phyloP scores from a whole-genome alignment of 2,113 vertebrate species.

The Merops nubicus region DNA sequence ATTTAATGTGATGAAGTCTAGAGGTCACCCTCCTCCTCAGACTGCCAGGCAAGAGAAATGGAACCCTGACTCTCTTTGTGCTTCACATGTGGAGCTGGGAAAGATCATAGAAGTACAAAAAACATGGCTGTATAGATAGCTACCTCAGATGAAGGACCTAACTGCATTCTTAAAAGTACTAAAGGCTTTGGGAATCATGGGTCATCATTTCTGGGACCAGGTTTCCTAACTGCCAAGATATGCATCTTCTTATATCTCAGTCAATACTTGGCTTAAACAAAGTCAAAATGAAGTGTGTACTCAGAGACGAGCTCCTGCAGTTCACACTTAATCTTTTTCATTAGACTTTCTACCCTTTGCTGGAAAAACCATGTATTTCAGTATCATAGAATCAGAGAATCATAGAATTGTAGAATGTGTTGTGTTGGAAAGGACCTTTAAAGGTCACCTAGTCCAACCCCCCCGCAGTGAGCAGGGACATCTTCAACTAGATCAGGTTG shows the following conservation, averaged over 20 bases:
- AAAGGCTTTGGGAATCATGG: not conserved
- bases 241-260: not conserved
- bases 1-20: not conserved
- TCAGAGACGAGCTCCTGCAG: not conserved
- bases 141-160: not conserved
- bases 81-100: fast-evolving
- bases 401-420: not conserved
- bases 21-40: not conserved
- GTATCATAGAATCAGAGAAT: too few species aligned
- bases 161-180: not conserved
- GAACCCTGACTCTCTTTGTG: not conserved
- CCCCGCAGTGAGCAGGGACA: not conserved
- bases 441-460: not conserved
- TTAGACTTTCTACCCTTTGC: not conserved
- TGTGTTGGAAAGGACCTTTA: not conserved
- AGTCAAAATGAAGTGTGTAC: not conserved
- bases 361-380: not conserved
- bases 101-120: not conserved
- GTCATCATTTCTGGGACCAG: not conserved
- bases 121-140: not conserved
- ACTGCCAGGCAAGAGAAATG: not conserved
- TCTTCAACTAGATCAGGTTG: too few species aligned
- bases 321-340: not conserved
- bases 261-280: not conserved
- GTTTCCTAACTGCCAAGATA: not conserved